Conservation (phyloP, 2,113 vertebrate species). For the Eurystomus gularis region DNA sequence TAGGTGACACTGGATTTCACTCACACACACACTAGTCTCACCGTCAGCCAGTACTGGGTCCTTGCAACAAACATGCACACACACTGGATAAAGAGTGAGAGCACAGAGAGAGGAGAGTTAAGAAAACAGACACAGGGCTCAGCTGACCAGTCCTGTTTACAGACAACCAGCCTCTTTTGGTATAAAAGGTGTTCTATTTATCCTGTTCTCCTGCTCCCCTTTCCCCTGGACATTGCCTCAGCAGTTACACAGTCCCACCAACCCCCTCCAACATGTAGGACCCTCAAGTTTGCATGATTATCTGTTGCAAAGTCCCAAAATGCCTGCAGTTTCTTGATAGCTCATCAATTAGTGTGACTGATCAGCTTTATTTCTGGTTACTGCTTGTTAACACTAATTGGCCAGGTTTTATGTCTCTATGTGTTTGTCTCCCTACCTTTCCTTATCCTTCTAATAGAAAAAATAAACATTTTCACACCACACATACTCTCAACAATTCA, state of each 20-base stretch:
- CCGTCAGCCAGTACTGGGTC: neutral
- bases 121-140: neutral
- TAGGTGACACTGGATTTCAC: neutral
- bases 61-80: neutral
- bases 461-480: neutral
- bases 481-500: neutral
- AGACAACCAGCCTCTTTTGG: neutral
- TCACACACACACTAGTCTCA: neutral
- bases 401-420: neutral
- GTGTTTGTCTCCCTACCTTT: neutral
- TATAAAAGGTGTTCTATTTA: neutral
- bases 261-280: no score
- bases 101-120: no score
- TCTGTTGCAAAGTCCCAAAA: neutral
- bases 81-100: no score
- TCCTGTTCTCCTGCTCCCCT: neutral
- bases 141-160: fast-evolving
- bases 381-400: neutral
- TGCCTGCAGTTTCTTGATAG: neutral
- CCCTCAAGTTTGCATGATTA: neutral
- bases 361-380: neutral
- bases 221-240: neutral
- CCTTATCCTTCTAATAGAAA: fast-evolving
- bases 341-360: neutral
- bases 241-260: neutral